Evolutionary conservation across 2,888 invertebrate genomes (phyloP).

Genomic region (Lordiphosa fenestrarum): DNA sequence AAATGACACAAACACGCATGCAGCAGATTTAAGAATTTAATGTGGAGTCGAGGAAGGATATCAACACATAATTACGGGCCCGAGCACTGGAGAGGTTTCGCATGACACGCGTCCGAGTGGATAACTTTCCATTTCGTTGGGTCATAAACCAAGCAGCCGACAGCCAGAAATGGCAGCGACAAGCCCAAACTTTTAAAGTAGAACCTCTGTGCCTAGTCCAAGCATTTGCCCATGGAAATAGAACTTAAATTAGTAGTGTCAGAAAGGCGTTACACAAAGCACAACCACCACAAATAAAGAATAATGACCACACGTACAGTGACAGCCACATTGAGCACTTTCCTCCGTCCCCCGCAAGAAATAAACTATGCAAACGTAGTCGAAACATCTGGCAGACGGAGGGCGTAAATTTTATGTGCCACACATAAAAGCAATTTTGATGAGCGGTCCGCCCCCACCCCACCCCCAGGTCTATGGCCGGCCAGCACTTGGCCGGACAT

Average conservation of each 20-base stretch:
- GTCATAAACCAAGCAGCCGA: constrained; percentile 58
- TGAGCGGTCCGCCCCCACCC: constrained; percentile 64
- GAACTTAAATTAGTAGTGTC: constrained; percentile 75
- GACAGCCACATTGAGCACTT: constrained; percentile 4
- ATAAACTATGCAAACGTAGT: constrained; percentile 72
- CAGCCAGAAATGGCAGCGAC: not conserved
- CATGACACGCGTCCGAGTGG: constrained; percentile 58
- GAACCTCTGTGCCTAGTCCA: too few relatives aligned
- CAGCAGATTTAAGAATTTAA: constrained; percentile 69
- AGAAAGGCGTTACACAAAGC: constrained; percentile 64
- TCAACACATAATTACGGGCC: constrained; percentile 67
- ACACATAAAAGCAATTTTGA: constrained; percentile 72
- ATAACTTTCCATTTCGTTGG: constrained; percentile 73
- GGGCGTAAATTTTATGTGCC: constrained; percentile 67
- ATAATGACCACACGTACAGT: constrained; percentile 70
- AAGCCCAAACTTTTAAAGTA: too few relatives aligned
- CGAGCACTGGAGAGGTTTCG: too few relatives aligned
- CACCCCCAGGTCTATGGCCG: constrained; percentile 1
- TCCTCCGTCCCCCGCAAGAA: constrained; percentile 11
- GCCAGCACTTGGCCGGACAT: constrained; percentile 50
- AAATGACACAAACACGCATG: constrained; percentile 58
- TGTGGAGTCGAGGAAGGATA: constrained; percentile 27
- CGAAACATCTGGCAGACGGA: constrained; percentile 57
- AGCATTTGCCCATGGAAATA: constrained; percentile 39
- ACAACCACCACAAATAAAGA: constrained; percentile 60